Evolutionary conservation across 2,888 invertebrate genomes (phyloP).

Genomic region (Mesoligia furuncula): DNA sequence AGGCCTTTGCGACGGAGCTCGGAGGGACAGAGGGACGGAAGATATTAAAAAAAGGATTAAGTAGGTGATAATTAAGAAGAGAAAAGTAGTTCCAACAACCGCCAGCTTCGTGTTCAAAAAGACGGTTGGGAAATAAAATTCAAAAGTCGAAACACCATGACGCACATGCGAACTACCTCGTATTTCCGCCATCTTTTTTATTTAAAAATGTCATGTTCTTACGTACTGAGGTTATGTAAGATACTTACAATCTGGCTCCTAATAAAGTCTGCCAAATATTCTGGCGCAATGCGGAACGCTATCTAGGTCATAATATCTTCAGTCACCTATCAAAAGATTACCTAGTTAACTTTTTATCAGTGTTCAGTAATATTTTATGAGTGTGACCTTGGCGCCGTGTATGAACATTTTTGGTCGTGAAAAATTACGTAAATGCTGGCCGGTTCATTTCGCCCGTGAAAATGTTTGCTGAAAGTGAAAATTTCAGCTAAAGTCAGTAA

Average conservation of each 20-base stretch:
- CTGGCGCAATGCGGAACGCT: conserved; percentile 46
- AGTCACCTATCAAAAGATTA: conserved; percentile 19
- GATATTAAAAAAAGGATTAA: not conserved
- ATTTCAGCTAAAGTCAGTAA: not conserved
- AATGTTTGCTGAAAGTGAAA: not conserved
- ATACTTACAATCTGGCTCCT: conserved; percentile 11
- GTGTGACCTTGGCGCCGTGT: conserved; percentile 25
- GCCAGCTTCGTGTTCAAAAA: not conserved
- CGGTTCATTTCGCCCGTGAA: not conserved
- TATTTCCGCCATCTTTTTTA: conserved; percentile 24
- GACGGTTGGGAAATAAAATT: conserved; percentile 7
- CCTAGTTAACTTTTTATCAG: conserved; percentile 33
- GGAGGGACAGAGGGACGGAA: not conserved
- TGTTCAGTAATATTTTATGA: conserved; percentile 26
- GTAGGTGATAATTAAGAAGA: not conserved
- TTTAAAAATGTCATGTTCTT: conserved; percentile 24
- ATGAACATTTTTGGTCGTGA: conserved; percentile 15
- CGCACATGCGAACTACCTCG: conserved; percentile 31
- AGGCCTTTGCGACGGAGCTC: not conserved
- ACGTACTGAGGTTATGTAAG: conserved; percentile 22
- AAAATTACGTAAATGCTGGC: conserved; percentile 14
- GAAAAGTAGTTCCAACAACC: not conserved
- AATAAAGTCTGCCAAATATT: conserved; percentile 35
- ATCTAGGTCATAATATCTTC: conserved; percentile 46
- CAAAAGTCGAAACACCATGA: conserved; percentile 5